Conservation (phyloP, 2,113 vertebrate species). For the Epinephelus fuscoguttatus region DNA sequence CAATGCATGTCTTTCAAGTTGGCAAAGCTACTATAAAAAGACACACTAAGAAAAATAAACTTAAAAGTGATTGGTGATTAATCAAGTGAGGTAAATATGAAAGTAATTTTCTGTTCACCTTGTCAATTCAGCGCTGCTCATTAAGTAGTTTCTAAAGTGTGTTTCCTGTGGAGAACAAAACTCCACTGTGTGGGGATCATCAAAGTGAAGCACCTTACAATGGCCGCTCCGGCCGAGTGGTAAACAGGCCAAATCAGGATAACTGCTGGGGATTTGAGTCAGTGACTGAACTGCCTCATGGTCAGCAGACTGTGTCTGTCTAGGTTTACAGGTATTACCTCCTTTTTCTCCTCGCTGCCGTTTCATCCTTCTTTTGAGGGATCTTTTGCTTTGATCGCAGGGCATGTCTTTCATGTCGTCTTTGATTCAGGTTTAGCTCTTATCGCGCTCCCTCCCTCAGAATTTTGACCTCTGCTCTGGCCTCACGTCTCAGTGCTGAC, state of each 20-base stretch:
- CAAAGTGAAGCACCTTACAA: conserved; percentile 29
- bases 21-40: not conserved
- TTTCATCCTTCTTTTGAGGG: conserved; percentile 35
- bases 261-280: conserved; percentile 40
- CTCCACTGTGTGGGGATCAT: conserved; percentile 50
- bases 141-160: not conserved
- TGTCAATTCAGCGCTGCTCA: not conserved
- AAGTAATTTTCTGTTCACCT: not conserved
- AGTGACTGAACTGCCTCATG: conserved; percentile 21
- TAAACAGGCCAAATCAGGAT: conserved; percentile 40
- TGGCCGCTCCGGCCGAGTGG: conserved; percentile 26
- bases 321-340: conserved; percentile 51
- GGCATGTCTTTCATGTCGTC: conserved; percentile 44
- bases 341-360: not conserved
- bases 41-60: not conserved
- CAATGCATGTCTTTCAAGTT: not conserved
- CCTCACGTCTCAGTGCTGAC: conserved; percentile 19
- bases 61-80: not conserved
- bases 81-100: not conserved
- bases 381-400: conserved; percentile 56
- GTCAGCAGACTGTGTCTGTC: conserved; percentile 61
- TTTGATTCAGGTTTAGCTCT: conserved; percentile 57
- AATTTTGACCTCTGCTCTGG: conserved; percentile 38
- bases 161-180: conserved; percentile 42
- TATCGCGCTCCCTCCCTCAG: conserved; percentile 42